phyloP scores from a whole-genome alignment of 2,113 vertebrate species.

The Abramis brama region DNA sequence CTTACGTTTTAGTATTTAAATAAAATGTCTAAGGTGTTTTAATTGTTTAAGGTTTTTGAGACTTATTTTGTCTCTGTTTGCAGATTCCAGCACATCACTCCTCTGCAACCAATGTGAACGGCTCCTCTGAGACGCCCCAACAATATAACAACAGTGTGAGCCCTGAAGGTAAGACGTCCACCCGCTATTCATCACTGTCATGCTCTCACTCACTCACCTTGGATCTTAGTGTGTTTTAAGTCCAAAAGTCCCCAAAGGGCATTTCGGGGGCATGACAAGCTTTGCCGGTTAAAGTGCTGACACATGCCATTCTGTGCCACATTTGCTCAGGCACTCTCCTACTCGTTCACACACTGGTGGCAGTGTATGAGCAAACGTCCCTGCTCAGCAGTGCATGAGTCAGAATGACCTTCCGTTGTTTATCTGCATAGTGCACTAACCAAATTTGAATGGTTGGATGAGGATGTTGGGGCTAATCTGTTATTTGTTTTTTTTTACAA shows the following conservation, averaged over 20 bases:
- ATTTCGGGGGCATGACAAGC: slow-evolving; percentile 10
- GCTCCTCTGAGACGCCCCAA: slow-evolving; percentile 70
- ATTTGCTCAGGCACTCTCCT: slow-evolving; percentile 11
- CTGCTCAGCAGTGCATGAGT: slow-evolving; percentile 36
- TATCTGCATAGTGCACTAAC: slow-evolving; percentile 20
- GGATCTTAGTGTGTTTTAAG: background rate
- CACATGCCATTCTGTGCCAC: slow-evolving; percentile 16
- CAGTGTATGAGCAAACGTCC: slow-evolving; percentile 32
- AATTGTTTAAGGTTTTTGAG: background rate
- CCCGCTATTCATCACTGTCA: background rate
- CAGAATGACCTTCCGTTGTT: slow-evolving; percentile 41
- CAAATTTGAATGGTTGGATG: background rate
- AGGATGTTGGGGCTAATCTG: background rate
- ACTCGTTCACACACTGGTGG: slow-evolving; percentile 14
- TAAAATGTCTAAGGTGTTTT: background rate
- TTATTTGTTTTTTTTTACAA: background rate
- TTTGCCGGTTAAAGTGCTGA: slow-evolving; percentile 36
- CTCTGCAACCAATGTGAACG: slow-evolving; percentile 84
- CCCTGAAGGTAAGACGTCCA: slow-evolving; percentile 81
- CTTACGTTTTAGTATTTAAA: background rate
- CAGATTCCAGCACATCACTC: slow-evolving; percentile 71
- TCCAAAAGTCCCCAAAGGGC: slow-evolving; percentile 17
- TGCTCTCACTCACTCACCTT: background rate
- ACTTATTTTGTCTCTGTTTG: background rate
- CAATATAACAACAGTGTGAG: slow-evolving; percentile 79